phyloP scores from a whole-genome alignment of 2,113 vertebrate genomes.

The Lophotis ruficrista region DNA sequence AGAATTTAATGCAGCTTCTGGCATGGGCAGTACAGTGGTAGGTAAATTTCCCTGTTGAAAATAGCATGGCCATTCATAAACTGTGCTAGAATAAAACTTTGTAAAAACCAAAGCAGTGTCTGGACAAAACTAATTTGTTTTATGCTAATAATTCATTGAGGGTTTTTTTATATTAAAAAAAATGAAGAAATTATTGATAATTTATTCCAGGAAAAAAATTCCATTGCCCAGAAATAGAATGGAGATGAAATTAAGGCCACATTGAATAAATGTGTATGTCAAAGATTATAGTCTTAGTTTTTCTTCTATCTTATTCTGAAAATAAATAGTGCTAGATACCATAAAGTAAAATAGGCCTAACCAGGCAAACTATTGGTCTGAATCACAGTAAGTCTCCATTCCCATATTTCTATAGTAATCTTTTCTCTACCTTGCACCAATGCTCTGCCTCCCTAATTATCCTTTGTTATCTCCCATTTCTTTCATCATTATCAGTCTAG shows the following conservation, averaged over 20 bases:
- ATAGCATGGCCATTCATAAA: neutral
- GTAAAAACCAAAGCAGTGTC: neutral
- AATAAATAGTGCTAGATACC: neutral
- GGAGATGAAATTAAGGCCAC: neutral
- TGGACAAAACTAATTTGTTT: neutral
- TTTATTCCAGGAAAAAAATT: neutral
- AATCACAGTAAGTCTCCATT: neutral
- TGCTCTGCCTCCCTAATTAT: neutral
- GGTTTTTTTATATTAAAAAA: neutral
- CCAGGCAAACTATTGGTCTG: neutral
- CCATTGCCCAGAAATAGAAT: neutral
- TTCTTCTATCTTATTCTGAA: neutral
- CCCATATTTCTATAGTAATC: neutral
- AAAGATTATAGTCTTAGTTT: neutral
- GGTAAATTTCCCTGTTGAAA: neutral
- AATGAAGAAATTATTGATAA: neutral
- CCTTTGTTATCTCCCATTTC: neutral
- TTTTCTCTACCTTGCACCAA: neutral
- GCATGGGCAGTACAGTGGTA: neutral
- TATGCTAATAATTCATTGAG: neutral
- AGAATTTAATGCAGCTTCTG: neutral
- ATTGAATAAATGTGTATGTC: neutral
- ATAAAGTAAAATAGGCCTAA: neutral
- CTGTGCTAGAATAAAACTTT: neutral
- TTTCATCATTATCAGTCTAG: neutral